phyloP scores from a whole-genome alignment of 2,888 invertebrate genomes.

The Anaspis maculata region DNA sequence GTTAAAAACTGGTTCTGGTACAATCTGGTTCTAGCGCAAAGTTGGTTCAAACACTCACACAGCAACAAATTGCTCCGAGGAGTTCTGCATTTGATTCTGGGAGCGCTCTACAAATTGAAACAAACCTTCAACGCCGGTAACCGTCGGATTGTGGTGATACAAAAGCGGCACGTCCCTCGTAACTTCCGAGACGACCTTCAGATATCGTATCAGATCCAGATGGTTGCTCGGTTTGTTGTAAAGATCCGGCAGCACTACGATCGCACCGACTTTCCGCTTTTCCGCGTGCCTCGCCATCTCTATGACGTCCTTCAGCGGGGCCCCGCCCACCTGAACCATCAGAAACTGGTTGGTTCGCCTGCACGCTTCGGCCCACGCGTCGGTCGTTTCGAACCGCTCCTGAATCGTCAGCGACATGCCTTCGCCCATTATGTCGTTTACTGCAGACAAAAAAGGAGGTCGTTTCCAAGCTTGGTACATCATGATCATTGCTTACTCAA shows the following conservation, averaged over 20 bases:
- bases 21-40: not conserved
- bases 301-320: slow-evolving; percentile 27
- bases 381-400: slow-evolving; percentile 23
- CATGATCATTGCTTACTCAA: too few relatives aligned
- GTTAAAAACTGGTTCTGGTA: not conserved
- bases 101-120: too few relatives aligned
- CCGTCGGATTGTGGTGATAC: slow-evolving; percentile 69
- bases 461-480: not conserved
- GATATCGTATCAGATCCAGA: slow-evolving; percentile 54
- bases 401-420: slow-evolving; percentile 25
- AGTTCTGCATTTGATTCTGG: too few relatives aligned
- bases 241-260: slow-evolving; percentile 64
- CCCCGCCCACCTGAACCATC: slow-evolving; percentile 30
- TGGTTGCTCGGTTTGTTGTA: slow-evolving; percentile 58
- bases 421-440: slow-evolving; percentile 28
- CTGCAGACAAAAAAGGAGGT: slow-evolving; percentile 14
- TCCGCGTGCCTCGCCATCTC: slow-evolving; percentile 48
- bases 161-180: slow-evolving; percentile 66
- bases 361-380: slow-evolving; percentile 25
- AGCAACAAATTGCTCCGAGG: too few relatives aligned
- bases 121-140: slow-evolving; percentile 60
- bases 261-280: slow-evolving; percentile 50
- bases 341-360: slow-evolving; percentile 22
- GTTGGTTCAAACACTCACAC: not conserved
- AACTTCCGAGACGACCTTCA: slow-evolving; percentile 54